Percentiles rank a stretch among this genome's conserved stretches.
Conservation (phyloP, 2,797 vertebrate species). For the Morelia viridis region DNA sequence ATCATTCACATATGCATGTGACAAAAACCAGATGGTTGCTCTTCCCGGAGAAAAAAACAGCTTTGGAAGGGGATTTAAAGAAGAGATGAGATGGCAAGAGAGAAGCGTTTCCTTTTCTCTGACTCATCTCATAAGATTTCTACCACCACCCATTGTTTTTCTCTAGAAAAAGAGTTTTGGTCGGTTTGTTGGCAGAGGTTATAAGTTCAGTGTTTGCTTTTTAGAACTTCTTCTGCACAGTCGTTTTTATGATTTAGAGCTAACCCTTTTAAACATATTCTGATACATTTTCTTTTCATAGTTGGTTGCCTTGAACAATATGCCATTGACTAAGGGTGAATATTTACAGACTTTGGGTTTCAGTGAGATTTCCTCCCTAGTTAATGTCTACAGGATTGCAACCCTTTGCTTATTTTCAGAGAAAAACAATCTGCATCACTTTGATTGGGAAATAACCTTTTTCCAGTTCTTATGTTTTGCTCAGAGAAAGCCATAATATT, state of each 20-base stretch:
- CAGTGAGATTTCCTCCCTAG: background rate
- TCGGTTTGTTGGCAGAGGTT: background rate
- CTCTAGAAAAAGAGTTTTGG: background rate
- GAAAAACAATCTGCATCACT: background rate
- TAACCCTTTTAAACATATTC: background rate
- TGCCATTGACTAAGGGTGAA: background rate
- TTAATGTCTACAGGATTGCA: background rate
- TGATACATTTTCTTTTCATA: background rate
- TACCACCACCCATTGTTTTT: background rate
- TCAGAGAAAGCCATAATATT: background rate
- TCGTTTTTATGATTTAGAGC: background rate
- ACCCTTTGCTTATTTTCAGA: background rate
- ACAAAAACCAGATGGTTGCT: slow-evolving; percentile 36
- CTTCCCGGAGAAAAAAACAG: slow-evolving; percentile 4
- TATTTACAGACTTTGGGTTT: background rate
- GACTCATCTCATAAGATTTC: background rate
- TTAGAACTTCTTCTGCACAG: background rate
- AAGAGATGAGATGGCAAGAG: background rate
- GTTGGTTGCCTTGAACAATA: background rate
- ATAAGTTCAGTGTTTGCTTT: background rate
- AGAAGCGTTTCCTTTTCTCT: background rate
- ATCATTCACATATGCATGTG: slow-evolving; percentile 41
- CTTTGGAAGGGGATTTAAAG: background rate
- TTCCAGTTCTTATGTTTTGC: background rate
- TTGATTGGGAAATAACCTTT: background rate